Evolutionary conservation across 2,797 vertebrate genomes (phyloP).

Genomic region (Muraenolepis orangiensis): DNA sequence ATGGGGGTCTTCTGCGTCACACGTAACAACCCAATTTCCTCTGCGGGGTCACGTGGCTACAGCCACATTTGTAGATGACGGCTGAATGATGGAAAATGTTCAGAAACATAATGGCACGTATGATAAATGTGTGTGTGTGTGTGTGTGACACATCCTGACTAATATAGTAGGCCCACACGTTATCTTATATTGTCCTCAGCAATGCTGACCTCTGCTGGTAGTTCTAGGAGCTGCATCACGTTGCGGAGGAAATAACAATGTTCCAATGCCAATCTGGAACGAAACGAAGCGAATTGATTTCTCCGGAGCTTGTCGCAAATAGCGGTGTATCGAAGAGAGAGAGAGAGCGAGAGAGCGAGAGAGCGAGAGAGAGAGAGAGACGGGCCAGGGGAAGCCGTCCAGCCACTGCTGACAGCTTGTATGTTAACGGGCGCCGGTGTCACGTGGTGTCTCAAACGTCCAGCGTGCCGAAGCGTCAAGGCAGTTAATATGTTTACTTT

Average conservation of each 20-base stretch:
- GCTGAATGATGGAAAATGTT: neutral
- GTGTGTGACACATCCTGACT: neutral
- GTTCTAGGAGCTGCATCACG: neutral
- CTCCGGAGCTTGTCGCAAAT: neutral
- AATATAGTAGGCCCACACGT: neutral
- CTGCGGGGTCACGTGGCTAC: neutral
- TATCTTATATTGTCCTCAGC: neutral
- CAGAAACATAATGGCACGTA: neutral
- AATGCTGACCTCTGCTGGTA: no score
- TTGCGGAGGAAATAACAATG: no score
- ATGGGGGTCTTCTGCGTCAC: slow-evolving; percentile 7
- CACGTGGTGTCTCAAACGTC: no score
- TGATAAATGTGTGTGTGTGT: neutral
- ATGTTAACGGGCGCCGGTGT: no score
- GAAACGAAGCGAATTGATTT: neutral
- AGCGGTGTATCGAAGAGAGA: neutral
- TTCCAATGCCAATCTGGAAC: neutral
- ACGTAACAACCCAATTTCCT: neutral
- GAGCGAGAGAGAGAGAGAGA: no score
- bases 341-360: neutral
- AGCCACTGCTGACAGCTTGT: neutral
- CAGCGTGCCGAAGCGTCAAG: no score
- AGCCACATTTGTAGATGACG: neutral
- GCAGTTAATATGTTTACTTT: no score
- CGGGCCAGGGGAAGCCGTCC: neutral